A percentile compares a stretch with the other conserved stretches of the same genome.
Evolutionary conservation across 2,888 invertebrate species (phyloP).

Genomic region (Amphipyra tragopoginis): DNA sequence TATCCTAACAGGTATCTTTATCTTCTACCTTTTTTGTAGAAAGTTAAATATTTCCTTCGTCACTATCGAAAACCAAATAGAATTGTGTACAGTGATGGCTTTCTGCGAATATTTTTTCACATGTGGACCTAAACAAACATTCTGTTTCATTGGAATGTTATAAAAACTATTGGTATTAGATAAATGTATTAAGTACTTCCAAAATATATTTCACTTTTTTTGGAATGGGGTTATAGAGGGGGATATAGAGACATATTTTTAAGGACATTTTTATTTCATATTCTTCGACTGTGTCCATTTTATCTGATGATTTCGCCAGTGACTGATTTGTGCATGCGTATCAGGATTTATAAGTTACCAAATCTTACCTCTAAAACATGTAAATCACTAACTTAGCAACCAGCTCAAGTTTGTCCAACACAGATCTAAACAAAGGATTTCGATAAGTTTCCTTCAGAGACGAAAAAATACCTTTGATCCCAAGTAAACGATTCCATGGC

Average conservation of each 20-base stretch:
- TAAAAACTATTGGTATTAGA: neutral
- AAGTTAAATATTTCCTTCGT: constrained; percentile 46
- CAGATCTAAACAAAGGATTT: constrained; percentile 29
- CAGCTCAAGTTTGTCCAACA: constrained; percentile 12
- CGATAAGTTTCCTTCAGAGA: constrained; percentile 21
- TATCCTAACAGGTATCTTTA: constrained; percentile 35
- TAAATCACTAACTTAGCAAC: constrained; percentile 26
- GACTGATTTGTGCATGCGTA: constrained; percentile 2
- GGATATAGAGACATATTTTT: too few species aligned
- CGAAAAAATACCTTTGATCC: constrained; percentile 53
- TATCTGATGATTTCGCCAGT: constrained; percentile 1
- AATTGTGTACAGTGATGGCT: constrained; percentile 72
- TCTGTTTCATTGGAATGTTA: constrained; percentile 23
- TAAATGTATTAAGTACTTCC: too few species aligned
- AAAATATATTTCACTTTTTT: too few species aligned
- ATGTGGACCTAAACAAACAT: constrained; percentile 72
- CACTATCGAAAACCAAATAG: constrained; percentile 62
- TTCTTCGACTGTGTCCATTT: too few species aligned
- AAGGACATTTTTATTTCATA: too few species aligned
- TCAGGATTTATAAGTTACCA: neutral
- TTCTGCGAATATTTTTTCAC: constrained; percentile 67
- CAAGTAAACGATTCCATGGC: constrained; percentile 59
- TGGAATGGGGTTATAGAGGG: too few species aligned
- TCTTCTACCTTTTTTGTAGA: constrained; percentile 37
- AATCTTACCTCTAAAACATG: constrained; percentile 21